Evolutionary conservation across 92 coral and sea anemone genomes (phyloP), one percentile per base, ranked within the genome.

Genomic region (Chrysogorgia sp.): DNA sequence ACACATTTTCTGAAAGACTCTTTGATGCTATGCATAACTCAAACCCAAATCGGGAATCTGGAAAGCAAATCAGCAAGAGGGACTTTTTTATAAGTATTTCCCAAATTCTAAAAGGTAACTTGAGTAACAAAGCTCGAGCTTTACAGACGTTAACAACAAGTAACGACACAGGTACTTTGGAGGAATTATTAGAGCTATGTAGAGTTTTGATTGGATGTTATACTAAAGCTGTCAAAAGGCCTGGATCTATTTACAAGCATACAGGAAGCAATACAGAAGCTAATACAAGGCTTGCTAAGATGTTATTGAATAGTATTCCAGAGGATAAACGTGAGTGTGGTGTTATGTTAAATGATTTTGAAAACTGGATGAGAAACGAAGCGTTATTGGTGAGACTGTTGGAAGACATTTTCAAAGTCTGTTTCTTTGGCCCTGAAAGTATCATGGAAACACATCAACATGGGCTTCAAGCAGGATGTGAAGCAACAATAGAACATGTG

Each of bases 391-490:
- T 81, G 20, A 88, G 90, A 34, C 74, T 94, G 70, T 89, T 94
- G 79, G 90, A 82, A 48, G 96, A 96, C 59, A 90, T 86, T 23
- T 56, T 89, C 74, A 87, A 86, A 35, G 96, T 97, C 25, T 83
- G 96, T 78, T 85, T 91, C 30, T 43, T 94, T 66, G 93, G 85
- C 33, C 76, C 88, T n/a, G 97, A 90, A 53, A 83, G 91, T 52
- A 82, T 94, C 24, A 26, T 89, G 25, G 92, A 89, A 29, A 91
- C 71, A 34, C 86, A 88, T 32, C 79, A 83, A 10, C 98, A 94
- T 89, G 98, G 98, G 14, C 57, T 91, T 21, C 65, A 75, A 33
- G 97, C 89, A 76, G 98, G 98, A 13, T 94, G 98, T 71, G 92
- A 91, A 34, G 96, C 90, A 74, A 91, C 88, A 20, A 74, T 89